A percentile compares a stretch with the other conserved stretches of the same genome.
Conservation (phyloP, 2,797 vertebrate genomes). For the Dipus sagitta region DNA sequence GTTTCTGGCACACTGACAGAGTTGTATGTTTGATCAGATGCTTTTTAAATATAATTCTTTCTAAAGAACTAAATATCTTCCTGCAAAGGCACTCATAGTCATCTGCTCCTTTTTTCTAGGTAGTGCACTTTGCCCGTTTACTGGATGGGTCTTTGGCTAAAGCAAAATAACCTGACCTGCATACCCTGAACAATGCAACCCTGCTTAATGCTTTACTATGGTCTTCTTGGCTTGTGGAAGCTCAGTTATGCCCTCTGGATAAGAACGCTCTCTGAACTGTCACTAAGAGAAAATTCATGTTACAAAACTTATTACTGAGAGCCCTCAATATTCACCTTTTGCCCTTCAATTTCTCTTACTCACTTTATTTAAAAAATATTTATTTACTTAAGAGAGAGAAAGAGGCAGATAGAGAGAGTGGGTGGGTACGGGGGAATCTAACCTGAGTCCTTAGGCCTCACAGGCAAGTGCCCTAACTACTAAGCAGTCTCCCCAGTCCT, state of each 20-base stretch:
- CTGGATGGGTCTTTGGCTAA: slow-evolving; percentile 26
- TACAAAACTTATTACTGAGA: neutral
- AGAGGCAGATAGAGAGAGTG: too few species aligned
- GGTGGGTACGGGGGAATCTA: too few species aligned
- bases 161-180: slow-evolving; percentile 1
- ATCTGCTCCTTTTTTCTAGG: slow-evolving; percentile 27
- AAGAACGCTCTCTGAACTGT: neutral
- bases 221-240: neutral
- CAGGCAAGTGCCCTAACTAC: too few species aligned
- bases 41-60: slow-evolving; percentile 54
- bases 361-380: neutral
- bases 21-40: slow-evolving; percentile 41
- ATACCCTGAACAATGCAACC: neutral
- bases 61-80: slow-evolving; percentile 19
- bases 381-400: too few species aligned
- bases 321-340: neutral
- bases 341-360: neutral
- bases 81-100: neutral
- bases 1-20: slow-evolving; percentile 32
- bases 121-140: neutral
- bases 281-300: neutral
- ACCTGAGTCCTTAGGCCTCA: too few species aligned
- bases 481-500: too few species aligned
- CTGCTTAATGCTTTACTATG: neutral
- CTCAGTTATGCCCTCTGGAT: neutral